phyloP scores from a whole-genome alignment of 1,140 invertebrate species.

The Mycetomoellerius zeteki region DNA sequence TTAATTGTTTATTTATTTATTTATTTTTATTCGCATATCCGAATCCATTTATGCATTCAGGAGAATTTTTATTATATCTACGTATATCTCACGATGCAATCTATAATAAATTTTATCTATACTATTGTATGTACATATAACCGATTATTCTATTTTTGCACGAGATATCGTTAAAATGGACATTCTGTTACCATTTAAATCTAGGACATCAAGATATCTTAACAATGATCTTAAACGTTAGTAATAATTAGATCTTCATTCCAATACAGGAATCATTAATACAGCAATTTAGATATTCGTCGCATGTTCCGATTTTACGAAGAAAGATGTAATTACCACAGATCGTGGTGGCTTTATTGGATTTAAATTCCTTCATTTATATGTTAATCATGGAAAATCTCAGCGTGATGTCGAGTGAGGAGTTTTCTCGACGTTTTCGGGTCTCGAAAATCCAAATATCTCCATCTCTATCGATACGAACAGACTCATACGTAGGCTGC shows the following conservation, averaged over 20 bases:
- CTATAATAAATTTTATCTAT: not conserved
- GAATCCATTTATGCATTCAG: not conserved
- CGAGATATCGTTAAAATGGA: not conserved
- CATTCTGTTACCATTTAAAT: not conserved
- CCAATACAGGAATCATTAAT: slow-evolving; percentile 1
- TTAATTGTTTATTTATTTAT: not conserved
- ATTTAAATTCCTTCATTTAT: slow-evolving; percentile 63
- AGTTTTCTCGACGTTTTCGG: not conserved
- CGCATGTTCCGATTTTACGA: slow-evolving; percentile 33
- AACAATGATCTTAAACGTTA: not conserved
- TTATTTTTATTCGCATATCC: not conserved
- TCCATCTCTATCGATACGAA: not conserved
- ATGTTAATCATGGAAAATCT: slow-evolving; percentile 52
- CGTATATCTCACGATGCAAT: not conserved
- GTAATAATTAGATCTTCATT: slow-evolving; percentile 1
- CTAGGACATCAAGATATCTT: not conserved
- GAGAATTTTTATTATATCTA: not conserved
- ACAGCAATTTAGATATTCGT: slow-evolving; percentile 42
- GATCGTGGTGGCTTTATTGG: slow-evolving; percentile 7
- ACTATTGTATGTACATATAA: not conserved
- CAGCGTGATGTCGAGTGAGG: slow-evolving; percentile 13
- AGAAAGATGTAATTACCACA: slow-evolving; percentile 35
- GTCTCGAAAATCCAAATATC: slow-evolving; percentile 8
- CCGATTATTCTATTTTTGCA: not conserved
- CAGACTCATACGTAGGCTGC: too few species aligned